These are phyloP conservation scores for Sarotherodon lohbergeri DNA, from an alignment of 2,113 vertebrate species.

Conservation along the genomic window DNA sequence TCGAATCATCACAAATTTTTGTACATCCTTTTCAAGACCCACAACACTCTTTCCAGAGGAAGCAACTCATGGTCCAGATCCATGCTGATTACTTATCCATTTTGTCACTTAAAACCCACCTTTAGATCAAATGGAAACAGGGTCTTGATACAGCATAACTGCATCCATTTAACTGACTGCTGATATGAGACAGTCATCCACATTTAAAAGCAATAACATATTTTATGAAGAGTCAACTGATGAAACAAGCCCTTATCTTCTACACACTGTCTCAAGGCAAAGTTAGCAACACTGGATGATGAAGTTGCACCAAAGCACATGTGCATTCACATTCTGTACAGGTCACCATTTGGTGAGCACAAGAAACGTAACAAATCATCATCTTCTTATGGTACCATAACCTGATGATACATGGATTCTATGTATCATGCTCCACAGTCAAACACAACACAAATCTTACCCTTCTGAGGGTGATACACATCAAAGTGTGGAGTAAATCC, in stretches of 20 bases:
- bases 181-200: background rate
- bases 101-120: background rate
- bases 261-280: background rate
- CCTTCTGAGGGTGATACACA: too few species aligned
- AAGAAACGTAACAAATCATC: background rate
- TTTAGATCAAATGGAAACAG: background rate
- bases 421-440: too few species aligned
- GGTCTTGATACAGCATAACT: background rate
- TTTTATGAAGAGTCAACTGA: background rate
- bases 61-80: background rate
- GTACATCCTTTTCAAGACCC: background rate
- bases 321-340: background rate
- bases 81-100: background rate
- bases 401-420: too few species aligned
- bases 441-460: too few species aligned
- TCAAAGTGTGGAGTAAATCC: too few species aligned
- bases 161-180: background rate
- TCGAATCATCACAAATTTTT: background rate
- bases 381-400: too few species aligned
- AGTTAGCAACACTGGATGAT: background rate
- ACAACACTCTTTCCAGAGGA: background rate
- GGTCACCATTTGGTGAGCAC: background rate
- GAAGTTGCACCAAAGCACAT: background rate
- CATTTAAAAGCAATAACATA: background rate
- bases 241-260: background rate